Conservation (phyloP, 2,797 vertebrate species). For the Clamator glandarius region DNA sequence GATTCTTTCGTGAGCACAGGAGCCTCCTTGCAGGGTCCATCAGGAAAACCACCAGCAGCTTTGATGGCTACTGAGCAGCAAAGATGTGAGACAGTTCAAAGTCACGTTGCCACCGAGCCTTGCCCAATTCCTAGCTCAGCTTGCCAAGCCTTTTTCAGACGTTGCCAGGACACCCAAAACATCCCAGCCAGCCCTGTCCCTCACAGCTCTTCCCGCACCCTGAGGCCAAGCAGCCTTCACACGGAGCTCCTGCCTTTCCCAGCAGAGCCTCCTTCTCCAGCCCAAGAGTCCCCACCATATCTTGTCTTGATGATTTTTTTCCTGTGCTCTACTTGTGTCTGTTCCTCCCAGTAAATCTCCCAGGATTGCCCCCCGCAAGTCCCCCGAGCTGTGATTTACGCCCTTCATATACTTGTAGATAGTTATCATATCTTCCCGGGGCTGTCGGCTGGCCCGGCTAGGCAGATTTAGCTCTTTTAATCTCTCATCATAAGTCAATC, state of each 20-base stretch:
- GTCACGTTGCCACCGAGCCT: neutral
- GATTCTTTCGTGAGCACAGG: neutral
- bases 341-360: neutral
- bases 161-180: neutral
- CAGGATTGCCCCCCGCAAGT: neutral
- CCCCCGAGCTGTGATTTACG: constrained; percentile 3
- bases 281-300: neutral
- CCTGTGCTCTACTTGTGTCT: neutral
- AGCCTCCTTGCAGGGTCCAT: neutral
- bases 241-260: neutral
- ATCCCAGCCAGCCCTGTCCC: too few relatives aligned
- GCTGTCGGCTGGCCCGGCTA: neutral
- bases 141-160: neutral
- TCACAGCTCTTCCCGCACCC: neutral
- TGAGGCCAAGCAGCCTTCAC: neutral
- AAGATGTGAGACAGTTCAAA: rapidly evolving
- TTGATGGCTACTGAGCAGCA: neutral
- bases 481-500: constrained; percentile 58
- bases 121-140: neutral
- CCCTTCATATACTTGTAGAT: constrained; percentile 18
- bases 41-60: neutral
- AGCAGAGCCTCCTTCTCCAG: neutral
- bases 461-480: constrained; percentile 58
- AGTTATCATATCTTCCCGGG: neutral
- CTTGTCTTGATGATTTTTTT: neutral